Evolutionary conservation across 2,113 vertebrate genomes (phyloP).

Genomic region (Tachysurus vachellii): DNA sequence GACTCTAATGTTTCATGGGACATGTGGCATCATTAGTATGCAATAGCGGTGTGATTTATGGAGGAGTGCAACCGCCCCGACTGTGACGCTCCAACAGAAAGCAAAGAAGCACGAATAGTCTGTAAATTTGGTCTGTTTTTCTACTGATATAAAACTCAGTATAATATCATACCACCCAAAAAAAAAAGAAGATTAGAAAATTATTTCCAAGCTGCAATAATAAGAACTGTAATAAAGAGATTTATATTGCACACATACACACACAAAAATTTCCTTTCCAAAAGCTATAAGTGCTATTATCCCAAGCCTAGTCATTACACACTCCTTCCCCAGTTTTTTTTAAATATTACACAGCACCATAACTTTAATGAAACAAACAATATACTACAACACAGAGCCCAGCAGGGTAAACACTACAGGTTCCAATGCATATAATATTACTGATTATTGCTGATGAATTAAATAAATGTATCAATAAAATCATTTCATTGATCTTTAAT

Average conservation of each 20-base stretch:
- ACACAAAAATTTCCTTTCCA: background rate
- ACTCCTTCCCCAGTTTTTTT: background rate
- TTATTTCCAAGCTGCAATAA: background rate
- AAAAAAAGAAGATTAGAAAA: background rate
- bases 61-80: background rate
- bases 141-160: background rate
- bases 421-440: background rate
- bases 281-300: background rate
- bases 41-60: slow-evolving; percentile 34
- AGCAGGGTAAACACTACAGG: background rate
- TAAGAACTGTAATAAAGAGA: slow-evolving; percentile 8
- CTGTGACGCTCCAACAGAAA: background rate
- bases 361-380: background rate
- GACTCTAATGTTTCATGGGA: slow-evolving; percentile 16
- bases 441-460: background rate
- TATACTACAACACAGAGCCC: background rate
- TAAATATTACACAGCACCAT: background rate
- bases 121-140: slow-evolving; percentile 19
- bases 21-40: slow-evolving; percentile 38
- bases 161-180: background rate
- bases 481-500: background rate
- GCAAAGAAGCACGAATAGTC: background rate
- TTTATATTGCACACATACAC: background rate
- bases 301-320: background rate
- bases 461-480: background rate